phyloP scores from a whole-genome alignment of 1,140 invertebrate species.

The Diabrotica undecimpunctata region DNA sequence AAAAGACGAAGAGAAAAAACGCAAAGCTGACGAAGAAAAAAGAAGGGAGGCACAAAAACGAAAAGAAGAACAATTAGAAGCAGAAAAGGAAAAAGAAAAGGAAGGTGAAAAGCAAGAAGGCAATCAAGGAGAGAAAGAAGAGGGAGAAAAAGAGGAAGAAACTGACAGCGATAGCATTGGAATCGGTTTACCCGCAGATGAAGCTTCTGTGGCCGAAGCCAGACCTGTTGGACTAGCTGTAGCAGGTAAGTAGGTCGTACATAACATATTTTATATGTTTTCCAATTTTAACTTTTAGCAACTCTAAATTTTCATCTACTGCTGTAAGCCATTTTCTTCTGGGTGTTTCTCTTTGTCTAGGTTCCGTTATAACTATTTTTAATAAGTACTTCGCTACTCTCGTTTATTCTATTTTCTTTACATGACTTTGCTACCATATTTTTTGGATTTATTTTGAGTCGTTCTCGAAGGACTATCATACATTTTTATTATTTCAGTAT shows the following conservation, averaged over 20 bases:
- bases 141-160: conserved; percentile 51
- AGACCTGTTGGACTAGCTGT: conserved; percentile 62
- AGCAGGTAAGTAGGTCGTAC: conserved; percentile 41
- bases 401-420: no score
- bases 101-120: conserved; percentile 45
- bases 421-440: no score
- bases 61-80: conserved; percentile 41
- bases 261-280: background rate
- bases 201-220: conserved; percentile 64
- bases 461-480: no score
- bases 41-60: conserved; percentile 46
- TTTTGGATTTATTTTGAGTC: no score
- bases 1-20: conserved; percentile 39
- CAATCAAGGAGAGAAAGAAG: conserved; percentile 42
- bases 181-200: conserved; percentile 52
- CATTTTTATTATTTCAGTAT: no score
- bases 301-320: no score
- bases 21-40: conserved; percentile 46
- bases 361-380: no score
- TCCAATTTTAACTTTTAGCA: no score
- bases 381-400: no score
- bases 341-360: no score
- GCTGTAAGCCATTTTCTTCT: no score
- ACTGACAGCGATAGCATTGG: conserved; percentile 49
- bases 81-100: conserved; percentile 37